phyloP scores from a whole-genome alignment of 2,888 invertebrate species.

The Stramonita haemastoma region DNA sequence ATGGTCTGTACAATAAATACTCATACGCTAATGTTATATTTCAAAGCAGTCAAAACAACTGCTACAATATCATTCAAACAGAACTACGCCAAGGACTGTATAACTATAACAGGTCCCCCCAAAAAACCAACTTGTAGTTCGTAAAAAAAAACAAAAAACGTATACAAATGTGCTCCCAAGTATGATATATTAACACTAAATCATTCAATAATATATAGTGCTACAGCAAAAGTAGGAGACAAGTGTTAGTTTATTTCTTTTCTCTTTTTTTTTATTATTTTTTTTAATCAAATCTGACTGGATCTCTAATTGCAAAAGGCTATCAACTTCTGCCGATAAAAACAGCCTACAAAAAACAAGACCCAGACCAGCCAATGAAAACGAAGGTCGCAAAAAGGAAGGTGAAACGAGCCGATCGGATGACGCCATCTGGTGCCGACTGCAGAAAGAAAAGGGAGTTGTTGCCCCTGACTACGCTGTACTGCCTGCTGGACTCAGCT shows the following conservation, averaged over 20 bases:
- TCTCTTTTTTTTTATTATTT: too few species aligned
- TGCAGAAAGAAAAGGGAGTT: slow-evolving; percentile 7
- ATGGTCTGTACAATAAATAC: not conserved
- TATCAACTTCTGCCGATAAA: not conserved
- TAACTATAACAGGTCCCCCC: not conserved
- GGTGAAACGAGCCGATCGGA: not conserved
- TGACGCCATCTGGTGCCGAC: not conserved
- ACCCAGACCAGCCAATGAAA: not conserved
- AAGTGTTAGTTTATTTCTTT: not conserved
- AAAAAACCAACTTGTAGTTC: not conserved
- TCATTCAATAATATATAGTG: too few species aligned
- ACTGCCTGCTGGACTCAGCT: not conserved
- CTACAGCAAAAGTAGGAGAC: not conserved
- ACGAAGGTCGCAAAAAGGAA: not conserved
- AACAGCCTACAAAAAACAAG: not conserved
- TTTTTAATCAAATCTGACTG: not conserved
- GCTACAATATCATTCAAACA: not conserved
- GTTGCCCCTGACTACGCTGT: slow-evolving; percentile 29
- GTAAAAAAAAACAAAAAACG: not conserved
- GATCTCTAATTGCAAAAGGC: not conserved
- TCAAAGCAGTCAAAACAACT: not conserved
- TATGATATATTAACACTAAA: not conserved
- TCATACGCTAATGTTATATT: not conserved
- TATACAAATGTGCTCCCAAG: slow-evolving; percentile 10
- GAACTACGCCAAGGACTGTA: not conserved